Evolutionary conservation across 2,797 vertebrate genomes (phyloP).

Genomic region (Muscicapa comitata): DNA sequence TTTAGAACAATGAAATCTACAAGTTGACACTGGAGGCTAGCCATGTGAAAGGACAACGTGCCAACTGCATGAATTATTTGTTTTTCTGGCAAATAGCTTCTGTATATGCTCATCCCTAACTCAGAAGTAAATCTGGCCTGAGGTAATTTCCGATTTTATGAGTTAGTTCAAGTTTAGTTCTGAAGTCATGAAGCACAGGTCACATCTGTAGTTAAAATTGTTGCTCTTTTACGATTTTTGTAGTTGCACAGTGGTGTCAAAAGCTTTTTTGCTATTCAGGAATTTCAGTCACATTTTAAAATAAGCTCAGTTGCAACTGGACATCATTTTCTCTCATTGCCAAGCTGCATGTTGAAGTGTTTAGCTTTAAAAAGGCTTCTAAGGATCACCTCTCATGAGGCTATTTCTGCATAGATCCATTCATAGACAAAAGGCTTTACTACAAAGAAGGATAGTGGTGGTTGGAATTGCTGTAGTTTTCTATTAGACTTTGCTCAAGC

Average conservation of each 20-base stretch:
- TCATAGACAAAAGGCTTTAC: not conserved
- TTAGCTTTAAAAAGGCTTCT: not conserved
- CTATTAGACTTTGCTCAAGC: not conserved
- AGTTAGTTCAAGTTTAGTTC: not conserved
- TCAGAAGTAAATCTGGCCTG: not conserved
- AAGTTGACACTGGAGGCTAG: constrained; percentile 37
- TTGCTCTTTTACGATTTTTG: not conserved
- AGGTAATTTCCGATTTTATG: constrained; percentile 17
- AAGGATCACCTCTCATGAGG: not conserved
- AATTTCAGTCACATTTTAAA: not conserved
- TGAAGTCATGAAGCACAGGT: not conserved
- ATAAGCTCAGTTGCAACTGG: not conserved
- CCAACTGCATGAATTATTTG: constrained; percentile 24
- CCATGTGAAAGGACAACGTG: constrained; percentile 14
- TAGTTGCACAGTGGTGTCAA: not conserved
- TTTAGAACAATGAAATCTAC: constrained; percentile 28
- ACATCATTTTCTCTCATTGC: not conserved
- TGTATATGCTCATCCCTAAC: constrained; percentile 17
- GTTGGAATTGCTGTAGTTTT: not conserved
- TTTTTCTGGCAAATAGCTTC: constrained; percentile 34
- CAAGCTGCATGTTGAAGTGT: not conserved
- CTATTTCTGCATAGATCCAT: not conserved
- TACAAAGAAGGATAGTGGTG: not conserved
- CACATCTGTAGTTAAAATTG: not conserved
- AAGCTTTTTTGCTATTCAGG: not conserved